Base-by-base conservation (phyloP, 1,140 invertebrate genomes). In the Aphaenogaster floridana region DNA sequence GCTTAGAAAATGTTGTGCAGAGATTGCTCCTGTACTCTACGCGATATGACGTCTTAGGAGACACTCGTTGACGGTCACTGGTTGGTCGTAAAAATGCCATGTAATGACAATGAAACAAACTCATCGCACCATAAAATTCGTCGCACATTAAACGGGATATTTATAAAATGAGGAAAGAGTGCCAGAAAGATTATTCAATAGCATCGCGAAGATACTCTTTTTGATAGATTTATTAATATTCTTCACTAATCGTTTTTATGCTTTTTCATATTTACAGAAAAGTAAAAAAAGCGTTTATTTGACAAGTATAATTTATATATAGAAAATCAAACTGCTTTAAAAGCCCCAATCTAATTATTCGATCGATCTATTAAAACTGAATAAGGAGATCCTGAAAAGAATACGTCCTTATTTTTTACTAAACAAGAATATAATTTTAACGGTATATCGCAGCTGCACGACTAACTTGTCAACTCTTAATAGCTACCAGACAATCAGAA, bases 1-100 rank as follows among this genome's bases (percentile, higher is more conserved):
- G 78, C 88, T 91, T 91, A 88, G 90, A 91, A 91, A 91, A 91
- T 89, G 17, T 13, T 69, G 61, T 59, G 52, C 21, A 66, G 85
- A 89, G 85, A 91, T 89, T 86, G 81, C 69, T n/a, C n/a, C 81
- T 63, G 59, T 74, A 86, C 61, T 63, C 88, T 39, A 34, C 66
- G n/a, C 80, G 59, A n/a, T 59, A 42, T 42, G 45, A 13, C 54
- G 21, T 69, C 45, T 71, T 34, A 11, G 13, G 48, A 50, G 15
- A 48, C 45, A 39, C 66, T 48, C 21, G 71, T 34, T 21, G 48
- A 50, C 17, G 78, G 57, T 54, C 54, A 21, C 21, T 39, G 7
- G 39, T 5, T 52, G 34, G 0, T 39, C 61, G n/a, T 52, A 48
- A n/a, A 77, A 77, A n/a, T 39, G 54, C 0, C 15, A 13, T 13